Evolutionary conservation across 2,797 vertebrate genomes (phyloP), one percentile per base, ranked within the genome.

Genomic region (Gadopsis bispinosus): DNA sequence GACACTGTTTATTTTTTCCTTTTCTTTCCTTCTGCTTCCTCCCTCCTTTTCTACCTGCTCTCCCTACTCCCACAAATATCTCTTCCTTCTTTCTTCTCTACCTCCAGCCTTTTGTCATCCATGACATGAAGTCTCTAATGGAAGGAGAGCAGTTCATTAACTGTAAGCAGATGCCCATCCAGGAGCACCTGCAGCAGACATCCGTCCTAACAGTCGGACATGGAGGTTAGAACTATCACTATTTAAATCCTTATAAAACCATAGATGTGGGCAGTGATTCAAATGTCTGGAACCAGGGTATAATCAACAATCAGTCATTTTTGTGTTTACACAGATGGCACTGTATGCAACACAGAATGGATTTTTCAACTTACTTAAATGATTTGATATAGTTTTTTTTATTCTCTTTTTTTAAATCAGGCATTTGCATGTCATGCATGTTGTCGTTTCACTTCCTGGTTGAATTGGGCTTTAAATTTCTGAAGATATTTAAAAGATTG

Each of bases 61-160:
- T 41, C 61, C 45, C 43, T 7, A 41, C 7, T 47, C 5, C 1
- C 10, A 63, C n/a, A 51, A 47, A 39, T 66, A 17, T 19, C 47
- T 65, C 31, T 45, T 35, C 20, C 20, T 17, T 58, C n/a, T 56
- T 53, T 35, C 14, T 41, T 68, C 56, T 69, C 12, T n/a, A 11
- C 37, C 48, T 75, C 3, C 73, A 99, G 98, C 98, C 97, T 0
- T 99, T 99, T 69, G 97, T 99, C 83, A 99, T 99, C 91, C 98
- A 99, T 31, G 98, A 99, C 89, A 97, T 98, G 97, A 98, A 98
- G 93, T 99, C 98, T 86, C 88, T 99, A 69, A 95, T 96, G 94
- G 98, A 98, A 90, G 98, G 97, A 60, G 97, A 99, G 85, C 97
- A 98, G 85, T 96, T 98, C 73, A 97, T 99, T 86, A 97, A 97